Evolutionary conservation across 2,888 invertebrate species (phyloP).

Genomic region (Prosopocoilus inquinatus): DNA sequence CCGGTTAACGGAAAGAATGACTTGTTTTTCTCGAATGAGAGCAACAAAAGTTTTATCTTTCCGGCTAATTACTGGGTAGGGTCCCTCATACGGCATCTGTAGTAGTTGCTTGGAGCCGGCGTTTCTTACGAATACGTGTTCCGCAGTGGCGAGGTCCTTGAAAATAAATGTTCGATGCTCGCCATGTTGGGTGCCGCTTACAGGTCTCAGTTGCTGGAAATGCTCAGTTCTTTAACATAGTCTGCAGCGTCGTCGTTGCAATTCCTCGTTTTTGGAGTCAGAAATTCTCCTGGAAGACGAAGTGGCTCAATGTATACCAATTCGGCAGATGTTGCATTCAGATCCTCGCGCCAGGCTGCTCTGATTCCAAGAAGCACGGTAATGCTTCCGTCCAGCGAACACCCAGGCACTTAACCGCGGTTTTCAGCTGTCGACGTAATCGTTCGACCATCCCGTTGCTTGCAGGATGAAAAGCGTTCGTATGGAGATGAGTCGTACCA

Average conservation of each 20-base stretch:
- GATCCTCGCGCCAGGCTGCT: slow-evolving; percentile 29
- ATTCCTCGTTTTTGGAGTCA: not conserved
- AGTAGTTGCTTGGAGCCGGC: no score
- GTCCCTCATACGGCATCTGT: no score
- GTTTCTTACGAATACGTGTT: no score
- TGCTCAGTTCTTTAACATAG: no score
- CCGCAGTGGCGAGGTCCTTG: no score
- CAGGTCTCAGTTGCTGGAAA: no score
- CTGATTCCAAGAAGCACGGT: slow-evolving; percentile 33
- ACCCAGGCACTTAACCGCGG: slow-evolving; percentile 28
- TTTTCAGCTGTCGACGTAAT: slow-evolving; percentile 27
- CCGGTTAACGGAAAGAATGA: no score
- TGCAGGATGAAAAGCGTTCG: slow-evolving; percentile 11
- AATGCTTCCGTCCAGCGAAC: slow-evolving; percentile 27
- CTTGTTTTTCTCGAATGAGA: no score
- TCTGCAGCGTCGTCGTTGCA: no score
- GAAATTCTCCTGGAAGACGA: slow-evolving; percentile 23
- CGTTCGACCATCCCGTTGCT: slow-evolving; percentile 28
- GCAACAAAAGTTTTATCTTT: slow-evolving; percentile 37
- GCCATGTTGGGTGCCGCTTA: no score
- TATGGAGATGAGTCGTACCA: no score
- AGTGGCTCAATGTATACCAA: slow-evolving; percentile 23
- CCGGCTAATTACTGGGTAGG: slow-evolving; percentile 24
- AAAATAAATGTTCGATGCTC: no score
- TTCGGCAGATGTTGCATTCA: slow-evolving; percentile 21